phyloP scores from a whole-genome alignment of 1,140 invertebrate genomes.

The Trissolcus basalis region DNA sequence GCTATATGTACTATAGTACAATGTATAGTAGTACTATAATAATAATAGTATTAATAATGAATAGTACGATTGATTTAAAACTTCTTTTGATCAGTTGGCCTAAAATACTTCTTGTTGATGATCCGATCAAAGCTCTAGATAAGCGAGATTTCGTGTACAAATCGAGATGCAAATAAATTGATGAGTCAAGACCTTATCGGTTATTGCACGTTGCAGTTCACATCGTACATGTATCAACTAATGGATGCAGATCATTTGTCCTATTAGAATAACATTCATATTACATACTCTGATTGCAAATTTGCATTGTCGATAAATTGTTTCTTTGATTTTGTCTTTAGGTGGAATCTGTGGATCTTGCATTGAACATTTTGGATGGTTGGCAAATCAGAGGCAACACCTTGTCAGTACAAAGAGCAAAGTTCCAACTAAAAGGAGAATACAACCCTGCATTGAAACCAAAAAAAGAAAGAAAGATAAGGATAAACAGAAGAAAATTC shows the following conservation, averaged over 20 bases:
- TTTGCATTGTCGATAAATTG: background rate
- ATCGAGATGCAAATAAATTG: background rate
- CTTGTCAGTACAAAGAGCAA: slow-evolving; percentile 92
- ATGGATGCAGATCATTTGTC: background rate
- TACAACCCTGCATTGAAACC: slow-evolving; percentile 97
- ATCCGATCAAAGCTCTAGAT: background rate
- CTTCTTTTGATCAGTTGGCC: background rate
- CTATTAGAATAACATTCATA: no score
- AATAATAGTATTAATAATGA: no score
- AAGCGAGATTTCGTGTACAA: background rate
- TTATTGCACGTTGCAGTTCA: background rate
- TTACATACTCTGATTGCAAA: no score
- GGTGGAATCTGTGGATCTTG: slow-evolving; percentile 96
- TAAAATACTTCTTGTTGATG: no score
- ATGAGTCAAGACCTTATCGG: background rate
- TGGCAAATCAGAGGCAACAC: slow-evolving; percentile 86
- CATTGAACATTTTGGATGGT: slow-evolving; percentile 94
- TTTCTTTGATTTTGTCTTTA: slow-evolving; percentile 74
- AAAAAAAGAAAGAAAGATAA: slow-evolving; percentile 93
- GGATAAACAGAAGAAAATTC: slow-evolving; percentile 93
- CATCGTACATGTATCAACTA: background rate
- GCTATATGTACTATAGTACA: no score
- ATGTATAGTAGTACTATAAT: no score
- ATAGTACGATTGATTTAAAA: slow-evolving; percentile 11
- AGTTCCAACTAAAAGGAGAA: slow-evolving; percentile 95